Evolutionary conservation across 2,888 invertebrate species (phyloP).

Genomic region (Rapana venosa): DNA sequence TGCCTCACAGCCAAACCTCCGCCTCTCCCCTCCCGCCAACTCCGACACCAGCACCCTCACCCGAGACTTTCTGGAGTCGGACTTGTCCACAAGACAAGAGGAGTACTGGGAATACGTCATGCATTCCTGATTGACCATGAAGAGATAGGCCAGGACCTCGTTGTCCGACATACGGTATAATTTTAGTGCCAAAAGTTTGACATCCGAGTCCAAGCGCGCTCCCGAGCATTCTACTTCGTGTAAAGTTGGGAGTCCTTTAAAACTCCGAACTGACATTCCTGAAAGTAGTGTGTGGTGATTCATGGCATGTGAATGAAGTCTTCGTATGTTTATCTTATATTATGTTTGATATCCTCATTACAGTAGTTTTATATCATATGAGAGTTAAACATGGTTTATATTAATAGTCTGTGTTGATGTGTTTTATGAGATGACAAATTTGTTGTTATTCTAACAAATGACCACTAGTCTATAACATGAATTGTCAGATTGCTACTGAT

Average conservation of each 20-base stretch:
- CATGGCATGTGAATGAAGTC: too few species aligned
- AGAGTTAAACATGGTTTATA: too few species aligned
- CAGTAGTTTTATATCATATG: too few species aligned
- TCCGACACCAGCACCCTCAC: conserved; percentile 35
- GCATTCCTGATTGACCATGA: neutral
- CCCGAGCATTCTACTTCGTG: conserved; percentile 37
- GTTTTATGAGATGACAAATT: too few species aligned
- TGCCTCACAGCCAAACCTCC: conserved; percentile 30
- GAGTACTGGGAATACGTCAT: conserved; percentile 20
- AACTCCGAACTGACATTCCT: conserved; percentile 25
- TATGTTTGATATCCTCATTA: too few species aligned
- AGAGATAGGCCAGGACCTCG: neutral
- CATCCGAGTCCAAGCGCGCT: too few species aligned
- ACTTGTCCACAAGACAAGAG: neutral
- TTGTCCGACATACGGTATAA: neutral
- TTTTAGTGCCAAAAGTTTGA: too few species aligned
- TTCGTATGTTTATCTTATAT: too few species aligned
- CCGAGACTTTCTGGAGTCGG: neutral
- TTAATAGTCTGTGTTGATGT: too few species aligned
- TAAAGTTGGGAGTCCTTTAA: conserved; percentile 28
- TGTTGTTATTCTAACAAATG: too few species aligned
- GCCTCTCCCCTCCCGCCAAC: conserved; percentile 27
- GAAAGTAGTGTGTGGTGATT: neutral
- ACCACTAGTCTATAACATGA: too few species aligned
- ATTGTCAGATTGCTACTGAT: too few species aligned